Percentiles rank a stretch among this genome's conserved stretches.
phyloP scores from a whole-genome alignment of 1,140 invertebrate genomes.

The Meloidogyne floridensis region DNA sequence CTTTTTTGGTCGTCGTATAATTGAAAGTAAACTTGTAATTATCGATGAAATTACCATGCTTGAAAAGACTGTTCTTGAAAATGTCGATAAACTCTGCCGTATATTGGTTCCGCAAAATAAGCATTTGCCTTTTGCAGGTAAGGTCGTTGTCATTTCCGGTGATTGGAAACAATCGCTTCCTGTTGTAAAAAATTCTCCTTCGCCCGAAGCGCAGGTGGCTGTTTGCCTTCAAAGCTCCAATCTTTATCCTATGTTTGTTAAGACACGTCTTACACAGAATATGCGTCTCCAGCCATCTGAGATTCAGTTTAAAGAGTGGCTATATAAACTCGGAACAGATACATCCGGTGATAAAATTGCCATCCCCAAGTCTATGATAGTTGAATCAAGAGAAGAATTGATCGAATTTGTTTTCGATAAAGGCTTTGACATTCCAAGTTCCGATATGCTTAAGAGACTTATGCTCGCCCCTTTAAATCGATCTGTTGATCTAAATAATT shows the following conservation, averaged over 20 bases:
- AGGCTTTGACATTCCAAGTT: not conserved
- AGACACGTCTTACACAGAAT: not conserved
- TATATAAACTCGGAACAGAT: slow-evolving; percentile 8
- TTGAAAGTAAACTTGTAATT: not conserved
- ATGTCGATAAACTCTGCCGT: not conserved
- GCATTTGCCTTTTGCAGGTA: not conserved
- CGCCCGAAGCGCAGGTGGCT: not conserved
- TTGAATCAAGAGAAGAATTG: not conserved
- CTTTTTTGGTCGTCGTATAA: not conserved
- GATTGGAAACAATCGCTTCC: slow-evolving; percentile 31
- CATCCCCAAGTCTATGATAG: not conserved
- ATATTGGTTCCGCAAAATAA: not conserved
- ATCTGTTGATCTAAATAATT: slow-evolving; percentile 2
- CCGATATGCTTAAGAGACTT: not conserved
- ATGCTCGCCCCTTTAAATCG: not conserved
- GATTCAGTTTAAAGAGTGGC: not conserved
- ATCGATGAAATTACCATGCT: not conserved
- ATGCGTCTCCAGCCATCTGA: not conserved
- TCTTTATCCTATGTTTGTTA: not conserved
- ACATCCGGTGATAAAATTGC: not conserved
- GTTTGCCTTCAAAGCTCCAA: not conserved
- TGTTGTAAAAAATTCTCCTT: not conserved
- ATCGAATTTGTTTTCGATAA: not conserved
- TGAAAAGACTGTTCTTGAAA: not conserved
- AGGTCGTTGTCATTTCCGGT: not conserved